phyloP scores from a whole-genome alignment of 2,888 invertebrate species.

The Acrobasis consociella region DNA sequence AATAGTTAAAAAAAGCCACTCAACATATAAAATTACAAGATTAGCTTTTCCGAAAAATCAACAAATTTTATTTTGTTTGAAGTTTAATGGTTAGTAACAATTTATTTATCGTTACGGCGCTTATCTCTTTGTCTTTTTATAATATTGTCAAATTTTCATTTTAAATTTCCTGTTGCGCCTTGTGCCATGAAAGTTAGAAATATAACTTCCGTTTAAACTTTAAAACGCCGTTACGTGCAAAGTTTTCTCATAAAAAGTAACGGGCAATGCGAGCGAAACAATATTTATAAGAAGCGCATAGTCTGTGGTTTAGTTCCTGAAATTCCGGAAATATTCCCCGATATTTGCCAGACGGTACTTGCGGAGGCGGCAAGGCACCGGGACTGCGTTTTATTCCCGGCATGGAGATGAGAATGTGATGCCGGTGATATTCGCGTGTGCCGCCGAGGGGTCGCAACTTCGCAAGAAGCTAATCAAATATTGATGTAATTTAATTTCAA shows the following conservation, averaged over 20 bases:
- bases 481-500: background rate
- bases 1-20: too few species aligned
- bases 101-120: too few species aligned
- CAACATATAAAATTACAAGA: too few species aligned
- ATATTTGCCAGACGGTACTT: conserved; percentile 26
- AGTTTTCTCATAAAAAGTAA: background rate
- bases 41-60: too few species aligned
- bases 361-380: conserved; percentile 23
- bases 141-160: background rate
- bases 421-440: conserved; percentile 25
- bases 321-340: background rate
- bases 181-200: conserved; percentile 1
- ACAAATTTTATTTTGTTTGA: too few species aligned
- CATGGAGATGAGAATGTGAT: conserved; percentile 40
- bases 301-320: background rate
- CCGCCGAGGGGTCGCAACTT: background rate
- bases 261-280: background rate
- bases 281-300: conserved; percentile 4
- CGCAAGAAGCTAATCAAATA: background rate
- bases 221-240: conserved; percentile 1
- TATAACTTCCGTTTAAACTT: background rate
- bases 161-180: background rate
- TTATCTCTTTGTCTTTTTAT: background rate
- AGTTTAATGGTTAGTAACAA: too few species aligned
- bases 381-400: conserved; percentile 35